Evolutionary conservation across 2,113 vertebrate species (phyloP).

Genomic region (Balaenoptera acutorostrata): DNA sequence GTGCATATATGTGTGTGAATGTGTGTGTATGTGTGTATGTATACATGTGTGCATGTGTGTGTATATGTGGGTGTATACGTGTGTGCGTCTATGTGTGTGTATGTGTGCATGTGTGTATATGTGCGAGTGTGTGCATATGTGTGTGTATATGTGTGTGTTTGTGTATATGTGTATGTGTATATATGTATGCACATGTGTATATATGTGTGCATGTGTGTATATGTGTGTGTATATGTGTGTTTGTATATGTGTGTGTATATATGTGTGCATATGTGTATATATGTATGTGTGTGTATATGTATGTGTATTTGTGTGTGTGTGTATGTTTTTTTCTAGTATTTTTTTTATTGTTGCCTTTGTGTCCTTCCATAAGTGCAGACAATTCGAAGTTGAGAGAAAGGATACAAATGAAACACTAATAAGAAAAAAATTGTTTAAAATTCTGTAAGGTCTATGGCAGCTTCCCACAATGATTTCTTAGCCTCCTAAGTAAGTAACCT

Average conservation of each 20-base stretch:
- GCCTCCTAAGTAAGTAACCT: not conserved
- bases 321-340: not conserved
- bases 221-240: too few relatives aligned
- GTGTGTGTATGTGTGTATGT: too few relatives aligned
- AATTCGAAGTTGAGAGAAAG: not conserved
- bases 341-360: not conserved
- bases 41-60: rapidly evolving
- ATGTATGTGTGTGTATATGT: not conserved
- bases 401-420: not conserved
- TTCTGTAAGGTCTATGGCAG: not conserved
- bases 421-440: not conserved
- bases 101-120: too few relatives aligned
- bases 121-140: rapidly evolving
- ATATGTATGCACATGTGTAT: too few relatives aligned
- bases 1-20: too few relatives aligned
- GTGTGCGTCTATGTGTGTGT: rapidly evolving
- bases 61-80: too few relatives aligned
- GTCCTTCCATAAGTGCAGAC: not conserved
- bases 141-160: too few relatives aligned
- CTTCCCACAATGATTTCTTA: not conserved
- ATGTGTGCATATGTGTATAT: too few relatives aligned
- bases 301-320: too few relatives aligned
- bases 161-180: too few relatives aligned
- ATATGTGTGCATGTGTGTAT: rapidly evolving
- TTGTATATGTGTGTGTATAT: too few relatives aligned